Percentiles rank a stretch among this genome's conserved stretches.
Evolutionary conservation across 2,113 vertebrate genomes (phyloP).

Genomic region (Corythoichthys haematopterus): DNA sequence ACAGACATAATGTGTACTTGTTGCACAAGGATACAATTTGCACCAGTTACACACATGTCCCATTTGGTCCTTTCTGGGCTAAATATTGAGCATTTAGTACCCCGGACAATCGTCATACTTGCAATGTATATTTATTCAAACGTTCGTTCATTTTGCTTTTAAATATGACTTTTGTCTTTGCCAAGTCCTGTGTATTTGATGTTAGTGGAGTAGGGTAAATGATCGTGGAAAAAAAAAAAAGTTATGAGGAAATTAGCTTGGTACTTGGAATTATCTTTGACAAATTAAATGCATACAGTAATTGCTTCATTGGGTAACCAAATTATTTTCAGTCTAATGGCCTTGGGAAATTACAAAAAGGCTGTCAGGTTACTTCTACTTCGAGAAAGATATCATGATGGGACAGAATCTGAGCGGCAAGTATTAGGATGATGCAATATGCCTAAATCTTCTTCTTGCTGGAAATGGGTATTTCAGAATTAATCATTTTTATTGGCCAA

Average conservation of each 20-base stretch:
- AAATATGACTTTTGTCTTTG: neutral
- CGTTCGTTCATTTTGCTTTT: neutral
- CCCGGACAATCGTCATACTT: neutral
- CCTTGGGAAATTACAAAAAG: neutral
- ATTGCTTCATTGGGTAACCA: neutral
- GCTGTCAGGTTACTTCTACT: conserved; percentile 24
- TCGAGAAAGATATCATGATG: conserved; percentile 24
- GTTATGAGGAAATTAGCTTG: neutral
- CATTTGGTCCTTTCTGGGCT: neutral
- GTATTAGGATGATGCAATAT: conserved; percentile 2
- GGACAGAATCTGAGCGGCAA: conserved; percentile 5
- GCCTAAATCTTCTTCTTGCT: conserved; percentile 5
- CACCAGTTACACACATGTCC: neutral
- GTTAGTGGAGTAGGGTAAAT: neutral
- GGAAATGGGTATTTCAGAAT: conserved; percentile 1
- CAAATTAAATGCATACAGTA: neutral
- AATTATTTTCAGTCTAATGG: neutral
- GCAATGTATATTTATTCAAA: neutral
- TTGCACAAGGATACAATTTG: neutral
- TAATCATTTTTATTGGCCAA: too few relatives aligned
- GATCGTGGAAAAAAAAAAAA: neutral
- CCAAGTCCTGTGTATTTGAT: neutral
- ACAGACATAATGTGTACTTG: neutral
- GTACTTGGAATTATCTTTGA: neutral
- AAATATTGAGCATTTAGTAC: too few relatives aligned